Conservation (phyloP, 2,797 vertebrate genomes). For the Pachyuromys duprasi region DNA sequence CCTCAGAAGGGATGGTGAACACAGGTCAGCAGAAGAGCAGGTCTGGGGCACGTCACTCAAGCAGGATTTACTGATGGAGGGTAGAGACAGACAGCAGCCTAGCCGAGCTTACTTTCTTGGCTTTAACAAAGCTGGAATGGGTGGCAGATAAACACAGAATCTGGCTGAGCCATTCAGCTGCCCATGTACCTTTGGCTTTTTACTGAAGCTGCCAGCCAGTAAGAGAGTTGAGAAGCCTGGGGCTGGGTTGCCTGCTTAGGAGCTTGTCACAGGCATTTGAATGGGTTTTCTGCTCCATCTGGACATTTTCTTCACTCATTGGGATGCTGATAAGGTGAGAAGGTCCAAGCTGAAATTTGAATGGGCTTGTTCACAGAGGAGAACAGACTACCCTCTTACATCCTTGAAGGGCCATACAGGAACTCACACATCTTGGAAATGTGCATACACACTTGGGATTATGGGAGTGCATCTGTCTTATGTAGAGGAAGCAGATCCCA, state of each 20-base stretch:
- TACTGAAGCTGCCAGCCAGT: background rate
- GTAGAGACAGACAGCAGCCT: background rate
- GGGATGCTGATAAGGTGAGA: rapidly evolving
- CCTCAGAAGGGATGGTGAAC: rapidly evolving
- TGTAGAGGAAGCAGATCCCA: background rate
- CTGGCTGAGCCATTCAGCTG: background rate
- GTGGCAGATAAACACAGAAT: rapidly evolving
- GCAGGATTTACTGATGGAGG: background rate
- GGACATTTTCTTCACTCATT: background rate
- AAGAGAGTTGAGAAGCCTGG: rapidly evolving
- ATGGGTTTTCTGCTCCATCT: background rate
- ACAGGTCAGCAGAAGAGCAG: no score
- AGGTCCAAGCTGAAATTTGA: background rate
- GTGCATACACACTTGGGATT: background rate
- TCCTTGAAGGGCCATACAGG: no score
- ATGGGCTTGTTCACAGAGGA: background rate
- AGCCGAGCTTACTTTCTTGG: background rate
- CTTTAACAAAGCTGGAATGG: background rate
- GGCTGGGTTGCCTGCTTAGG: background rate
- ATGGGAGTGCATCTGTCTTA: background rate
- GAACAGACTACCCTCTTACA: background rate
- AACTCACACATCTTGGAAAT: background rate
- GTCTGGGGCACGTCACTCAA: rapidly evolving
- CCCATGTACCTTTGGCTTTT: background rate
- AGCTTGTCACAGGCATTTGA: no score